These are phyloP conservation scores for Pinctada fucata DNA, from an alignment of 2,888 invertebrate genomes.

Conservation along the genomic window DNA sequence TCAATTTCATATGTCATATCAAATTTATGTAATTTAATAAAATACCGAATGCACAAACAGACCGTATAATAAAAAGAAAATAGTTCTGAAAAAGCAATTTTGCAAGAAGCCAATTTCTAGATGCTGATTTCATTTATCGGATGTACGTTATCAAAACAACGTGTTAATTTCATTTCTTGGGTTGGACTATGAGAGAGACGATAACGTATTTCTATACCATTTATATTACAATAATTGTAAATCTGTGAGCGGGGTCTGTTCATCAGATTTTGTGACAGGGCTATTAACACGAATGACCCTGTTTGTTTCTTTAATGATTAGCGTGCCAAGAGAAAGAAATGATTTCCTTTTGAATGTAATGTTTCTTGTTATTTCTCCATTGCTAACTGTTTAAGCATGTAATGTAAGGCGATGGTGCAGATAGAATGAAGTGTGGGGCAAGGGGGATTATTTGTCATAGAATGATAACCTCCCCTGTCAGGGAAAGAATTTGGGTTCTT, in stretches of 20 bases:
- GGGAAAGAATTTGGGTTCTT: no score
- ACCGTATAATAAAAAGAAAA: constrained; percentile 1
- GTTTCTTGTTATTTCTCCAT: constrained; percentile 34
- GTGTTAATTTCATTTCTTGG: constrained; percentile 28
- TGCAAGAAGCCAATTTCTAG: not conserved
- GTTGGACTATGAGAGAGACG: constrained; percentile 21
- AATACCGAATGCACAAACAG: not conserved
- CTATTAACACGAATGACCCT: constrained; percentile 40
- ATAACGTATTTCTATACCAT: not conserved
- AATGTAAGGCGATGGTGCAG: not conserved
- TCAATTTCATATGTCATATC: not conserved
- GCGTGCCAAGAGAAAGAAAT: constrained; percentile 19
- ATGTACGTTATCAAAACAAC: constrained; percentile 34
- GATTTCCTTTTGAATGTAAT: constrained; percentile 4
- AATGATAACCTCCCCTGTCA: no score
- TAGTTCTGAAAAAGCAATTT: not conserved
- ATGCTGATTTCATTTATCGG: not conserved
- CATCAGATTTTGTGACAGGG: constrained; percentile 31
- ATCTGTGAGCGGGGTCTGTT: constrained; percentile 14
- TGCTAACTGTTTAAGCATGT: constrained; percentile 27
- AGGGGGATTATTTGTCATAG: no score
- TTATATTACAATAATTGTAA: not conserved
- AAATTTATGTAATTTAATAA: not conserved
- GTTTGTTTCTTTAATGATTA: constrained; percentile 28
- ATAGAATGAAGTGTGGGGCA: no score